phyloP scores from a whole-genome alignment of 2,888 invertebrate species.

The Scelioninae gen. 2 region DNA sequence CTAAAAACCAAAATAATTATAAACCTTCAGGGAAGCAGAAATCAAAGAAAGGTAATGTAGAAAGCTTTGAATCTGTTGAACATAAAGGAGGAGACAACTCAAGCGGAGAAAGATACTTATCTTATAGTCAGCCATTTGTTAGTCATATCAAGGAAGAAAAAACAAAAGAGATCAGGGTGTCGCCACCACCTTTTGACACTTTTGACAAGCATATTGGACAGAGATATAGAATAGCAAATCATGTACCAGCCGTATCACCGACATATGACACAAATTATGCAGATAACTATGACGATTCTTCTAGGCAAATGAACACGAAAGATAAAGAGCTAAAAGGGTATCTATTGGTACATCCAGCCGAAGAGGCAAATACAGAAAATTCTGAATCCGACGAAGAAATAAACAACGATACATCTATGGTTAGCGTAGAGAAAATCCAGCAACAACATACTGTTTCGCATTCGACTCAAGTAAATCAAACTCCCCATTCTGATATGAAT shows the following conservation, averaged over 20 bases:
- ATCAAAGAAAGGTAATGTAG: constrained; percentile 17
- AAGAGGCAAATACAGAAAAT: constrained; percentile 12
- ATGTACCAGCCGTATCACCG: background rate
- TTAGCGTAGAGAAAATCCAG: constrained; percentile 17
- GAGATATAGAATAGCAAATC: constrained; percentile 47
- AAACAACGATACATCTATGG: constrained; percentile 7
- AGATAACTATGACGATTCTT: constrained; percentile 6
- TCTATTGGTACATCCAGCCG: constrained; percentile 22
- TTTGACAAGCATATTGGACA: constrained; percentile 66
- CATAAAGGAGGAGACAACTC: constrained; percentile 31
- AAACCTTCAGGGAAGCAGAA: constrained; percentile 3
- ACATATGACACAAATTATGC: constrained; percentile 6
- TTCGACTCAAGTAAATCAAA: background rate
- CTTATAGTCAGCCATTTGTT: constrained; percentile 55
- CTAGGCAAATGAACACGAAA: constrained; percentile 1
- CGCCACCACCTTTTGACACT: constrained; percentile 71
- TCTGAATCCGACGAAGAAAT: constrained; percentile 18
- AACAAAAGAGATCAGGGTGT: constrained; percentile 63
- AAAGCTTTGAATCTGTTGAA: constrained; percentile 43
- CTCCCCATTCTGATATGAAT: constrained; percentile 4
- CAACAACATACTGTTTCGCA: constrained; percentile 12
- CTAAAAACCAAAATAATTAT: constrained; percentile 6
- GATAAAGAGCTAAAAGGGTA: constrained; percentile 17
- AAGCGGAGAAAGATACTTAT: constrained; percentile 53
- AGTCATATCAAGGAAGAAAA: constrained; percentile 66